A percentile compares a stretch with the other conserved stretches of the same genome.
These are phyloP conservation scores for Enteromius fasciolatus DNA, from an alignment of 2,797 vertebrate genomes.

Conservation along the genomic window DNA sequence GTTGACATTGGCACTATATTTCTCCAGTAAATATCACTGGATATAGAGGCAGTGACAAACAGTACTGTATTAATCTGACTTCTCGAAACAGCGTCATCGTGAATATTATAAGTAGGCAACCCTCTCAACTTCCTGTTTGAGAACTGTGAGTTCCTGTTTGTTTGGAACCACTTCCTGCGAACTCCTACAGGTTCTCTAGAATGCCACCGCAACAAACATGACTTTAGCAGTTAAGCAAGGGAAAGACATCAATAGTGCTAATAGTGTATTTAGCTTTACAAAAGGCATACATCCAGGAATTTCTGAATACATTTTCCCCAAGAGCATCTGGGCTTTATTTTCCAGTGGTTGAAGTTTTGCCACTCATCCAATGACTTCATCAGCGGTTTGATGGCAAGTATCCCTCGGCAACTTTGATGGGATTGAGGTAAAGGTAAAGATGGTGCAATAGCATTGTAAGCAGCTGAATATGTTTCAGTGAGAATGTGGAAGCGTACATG, in stretches of 20 bases:
- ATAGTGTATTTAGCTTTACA: background rate
- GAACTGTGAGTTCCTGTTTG: conserved; percentile 63
- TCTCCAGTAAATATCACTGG: background rate
- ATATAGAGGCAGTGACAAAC: background rate
- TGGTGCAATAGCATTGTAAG: background rate
- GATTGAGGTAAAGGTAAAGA: background rate
- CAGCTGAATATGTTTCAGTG: background rate
- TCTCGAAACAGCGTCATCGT: background rate
- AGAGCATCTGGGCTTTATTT: conserved; percentile 11
- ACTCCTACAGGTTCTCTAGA: conserved; percentile 1
- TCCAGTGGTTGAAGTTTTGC: conserved; percentile 1
- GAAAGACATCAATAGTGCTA: background rate
- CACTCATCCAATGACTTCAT: background rate
- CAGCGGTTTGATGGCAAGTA: background rate
- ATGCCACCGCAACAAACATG: conserved; percentile 1
- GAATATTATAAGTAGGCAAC: background rate
- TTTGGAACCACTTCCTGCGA: conserved; percentile 59
- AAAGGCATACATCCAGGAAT: conserved; percentile 9
- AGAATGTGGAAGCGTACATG: background rate
- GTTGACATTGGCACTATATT: background rate
- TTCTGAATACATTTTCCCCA: background rate
- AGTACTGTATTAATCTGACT: background rate
- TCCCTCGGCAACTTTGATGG: background rate
- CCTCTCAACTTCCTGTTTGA: conserved; percentile 58
- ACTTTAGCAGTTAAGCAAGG: background rate